Base-by-base conservation (phyloP, 2,888 invertebrate species). In the Teleiodes luculella region DNA sequence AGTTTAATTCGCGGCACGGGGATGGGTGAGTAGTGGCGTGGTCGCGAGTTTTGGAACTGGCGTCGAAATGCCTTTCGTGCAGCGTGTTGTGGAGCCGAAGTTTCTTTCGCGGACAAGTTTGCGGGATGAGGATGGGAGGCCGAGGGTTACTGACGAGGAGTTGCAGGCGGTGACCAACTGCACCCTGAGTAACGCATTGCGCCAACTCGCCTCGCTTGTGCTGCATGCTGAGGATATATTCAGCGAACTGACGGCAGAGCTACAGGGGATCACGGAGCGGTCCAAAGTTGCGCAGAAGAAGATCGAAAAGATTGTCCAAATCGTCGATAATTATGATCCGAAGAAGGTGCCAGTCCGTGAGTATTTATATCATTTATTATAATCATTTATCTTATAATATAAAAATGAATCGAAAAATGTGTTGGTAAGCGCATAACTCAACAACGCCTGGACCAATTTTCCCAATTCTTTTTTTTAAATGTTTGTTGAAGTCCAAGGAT, bases 321-420 rank as follows among this genome's bases (percentile, higher is more conserved):
- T 92, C 70, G 94, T 96, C 70, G 91, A 91, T 70, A 90, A 91
- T 61, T 94, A 93, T 86, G 96, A 97, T 85, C 96, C 97, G 58
- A 96, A 96, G 91, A 94, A 94, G 86, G 95, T 97, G 79, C 93
- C 96, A 94, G 96, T 97, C 91, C 97, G 97, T 97, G 91, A 97
- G 97, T 97, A 91, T 11, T 10, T 10, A 11, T n/a, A n/a, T n/a
- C n/a, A n/a, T n/a, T n/a, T n/a, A n/a, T n/a, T n/a, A n/a, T n/a
- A n/a, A n/a, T n/a, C n/a, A n/a, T n/a, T n/a, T n/a, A n/a, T n/a
- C n/a, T n/a, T n/a, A n/a, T n/a, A n/a, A n/a, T n/a, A n/a, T n/a
- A n/a, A n/a, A n/a, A n/a, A n/a, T n/a, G n/a, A n/a, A n/a, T n/a
- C n/a, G n/a, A n/a, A n/a, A n/a, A n/a, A n/a, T n/a, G n/a, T n/a